Conservation (phyloP, 2,888 invertebrate species). For the Hemicrepidius hirtus region DNA sequence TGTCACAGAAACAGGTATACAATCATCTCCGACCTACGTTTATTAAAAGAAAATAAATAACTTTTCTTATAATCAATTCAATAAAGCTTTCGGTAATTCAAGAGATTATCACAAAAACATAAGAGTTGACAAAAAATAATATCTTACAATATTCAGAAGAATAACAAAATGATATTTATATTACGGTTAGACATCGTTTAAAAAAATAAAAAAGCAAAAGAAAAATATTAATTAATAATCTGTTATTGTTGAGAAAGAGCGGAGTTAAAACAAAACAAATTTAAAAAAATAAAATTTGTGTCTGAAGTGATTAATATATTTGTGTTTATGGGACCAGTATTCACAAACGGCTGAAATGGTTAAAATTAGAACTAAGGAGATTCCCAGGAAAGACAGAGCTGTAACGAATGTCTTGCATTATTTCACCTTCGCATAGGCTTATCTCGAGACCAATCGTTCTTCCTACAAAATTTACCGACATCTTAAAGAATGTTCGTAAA, state of each 20-base stretch:
- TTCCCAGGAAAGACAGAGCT: neutral
- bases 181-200: too few relatives aligned
- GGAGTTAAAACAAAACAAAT: too few relatives aligned
- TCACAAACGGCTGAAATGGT: neutral
- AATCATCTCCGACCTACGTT: slow-evolving; percentile 42
- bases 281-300: neutral
- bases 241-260: too few relatives aligned
- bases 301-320: neutral
- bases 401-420: slow-evolving; percentile 45
- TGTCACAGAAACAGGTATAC: slow-evolving; percentile 54
- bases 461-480: slow-evolving; percentile 67
- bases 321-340: neutral
- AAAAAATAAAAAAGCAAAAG: too few relatives aligned
- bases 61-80: neutral
- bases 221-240: too few relatives aligned
- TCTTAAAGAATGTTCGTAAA: slow-evolving; percentile 69
- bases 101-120: too few relatives aligned
- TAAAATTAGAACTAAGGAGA: neutral
- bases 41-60: slow-evolving; percentile 14
- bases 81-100: too few relatives aligned
- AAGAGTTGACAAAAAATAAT: too few relatives aligned
- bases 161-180: too few relatives aligned
- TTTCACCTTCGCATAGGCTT: slow-evolving; percentile 49
- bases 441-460: slow-evolving; percentile 61
- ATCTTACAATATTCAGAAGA: too few relatives aligned